Conservation (phyloP, 2,888 invertebrate species). For the Synergus umbraculus region DNA sequence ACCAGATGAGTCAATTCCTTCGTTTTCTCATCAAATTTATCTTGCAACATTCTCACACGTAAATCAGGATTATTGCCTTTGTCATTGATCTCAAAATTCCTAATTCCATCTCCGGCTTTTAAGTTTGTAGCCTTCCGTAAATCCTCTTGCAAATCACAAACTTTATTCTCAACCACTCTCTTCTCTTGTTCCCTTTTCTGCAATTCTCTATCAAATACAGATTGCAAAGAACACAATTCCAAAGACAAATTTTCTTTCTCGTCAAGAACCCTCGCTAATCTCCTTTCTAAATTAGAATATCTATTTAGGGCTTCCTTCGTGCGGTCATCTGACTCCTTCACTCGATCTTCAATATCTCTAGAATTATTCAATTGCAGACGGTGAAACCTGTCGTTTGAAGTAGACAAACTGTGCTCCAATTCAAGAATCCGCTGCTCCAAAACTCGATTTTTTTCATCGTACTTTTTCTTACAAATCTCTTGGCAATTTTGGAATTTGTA, state of each 20-base stretch:
- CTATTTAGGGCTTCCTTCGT: slow-evolving; percentile 67
- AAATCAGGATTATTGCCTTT: slow-evolving; percentile 43
- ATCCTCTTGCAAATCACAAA: slow-evolving; percentile 75
- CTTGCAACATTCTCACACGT: slow-evolving; percentile 61
- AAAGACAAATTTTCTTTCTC: slow-evolving; percentile 80
- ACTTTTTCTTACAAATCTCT: slow-evolving; percentile 57
- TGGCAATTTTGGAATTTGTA: slow-evolving; percentile 60
- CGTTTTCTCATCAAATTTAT: slow-evolving; percentile 75
- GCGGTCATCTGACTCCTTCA: slow-evolving; percentile 64
- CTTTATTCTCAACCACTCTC: slow-evolving; percentile 74
- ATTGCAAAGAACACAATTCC: slow-evolving; percentile 81
- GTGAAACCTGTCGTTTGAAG: slow-evolving; percentile 57
- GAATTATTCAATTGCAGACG: slow-evolving; percentile 60
- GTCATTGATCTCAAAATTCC: not conserved
- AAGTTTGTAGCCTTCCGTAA: slow-evolving; percentile 69
- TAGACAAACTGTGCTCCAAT: slow-evolving; percentile 63
- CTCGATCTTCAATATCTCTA: slow-evolving; percentile 62
- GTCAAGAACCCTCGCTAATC: slow-evolving; percentile 63
- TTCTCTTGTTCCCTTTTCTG: slow-evolving; percentile 82
- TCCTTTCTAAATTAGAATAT: slow-evolving; percentile 67
- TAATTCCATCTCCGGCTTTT: slow-evolving; percentile 42
- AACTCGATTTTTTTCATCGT: slow-evolving; percentile 62
- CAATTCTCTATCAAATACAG: slow-evolving; percentile 79
- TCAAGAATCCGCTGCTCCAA: slow-evolving; percentile 62
- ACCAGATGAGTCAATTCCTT: slow-evolving; percentile 81